Base-by-base conservation (phyloP, 2,888 invertebrate species). In the Drosophila gaucha region DNA sequence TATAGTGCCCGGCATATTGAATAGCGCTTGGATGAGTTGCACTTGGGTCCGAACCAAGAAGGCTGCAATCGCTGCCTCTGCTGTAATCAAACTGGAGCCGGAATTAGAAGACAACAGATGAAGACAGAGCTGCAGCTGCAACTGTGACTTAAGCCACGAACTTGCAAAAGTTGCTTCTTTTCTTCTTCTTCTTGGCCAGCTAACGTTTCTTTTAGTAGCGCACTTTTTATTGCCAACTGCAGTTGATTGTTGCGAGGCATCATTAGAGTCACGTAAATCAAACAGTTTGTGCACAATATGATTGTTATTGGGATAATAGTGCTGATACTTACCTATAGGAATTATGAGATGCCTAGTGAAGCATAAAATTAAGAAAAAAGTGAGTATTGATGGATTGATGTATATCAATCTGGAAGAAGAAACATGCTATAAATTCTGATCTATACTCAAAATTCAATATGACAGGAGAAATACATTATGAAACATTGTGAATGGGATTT, bases 221-320 rank as follows among this genome's bases (percentile, higher is more conserved):
- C 59, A 39, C 41, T n/a, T 67, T 64, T 64, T 76, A 59, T 71
- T 62, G 64, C 63, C 77, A 79, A 79, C 83, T 67, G 60, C 50
- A 58, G 51, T 50, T 70, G 86, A 80, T 83, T 82, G 64, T 83
- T 80, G 67, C 39, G 57, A 64, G 75, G 51, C 86, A 77, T 86
- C 75, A 80, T 82, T 82, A 83, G 75, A 84, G 66, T 73, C 75
- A 78, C 75, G 78, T 82, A 82, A 86, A 86, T 82, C 86, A 86
- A 80, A 80, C 41, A 74, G 65, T 56, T 52, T 63, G 26, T 26
- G 22, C 36, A 39, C 44, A 38, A 35, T 58, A 14, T 35, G 38
- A 66, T 59, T 67, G 33, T 18, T 31, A 6, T 30, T 49, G 16
- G 6, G 10, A 8, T 16, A 39, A 38, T 30, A 41, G 35, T 28